A percentile compares a stretch with the other conserved stretches of the same genome.
Evolutionary conservation across 2,113 vertebrate species (phyloP).

Genomic region (Stigmatopora nigra): DNA sequence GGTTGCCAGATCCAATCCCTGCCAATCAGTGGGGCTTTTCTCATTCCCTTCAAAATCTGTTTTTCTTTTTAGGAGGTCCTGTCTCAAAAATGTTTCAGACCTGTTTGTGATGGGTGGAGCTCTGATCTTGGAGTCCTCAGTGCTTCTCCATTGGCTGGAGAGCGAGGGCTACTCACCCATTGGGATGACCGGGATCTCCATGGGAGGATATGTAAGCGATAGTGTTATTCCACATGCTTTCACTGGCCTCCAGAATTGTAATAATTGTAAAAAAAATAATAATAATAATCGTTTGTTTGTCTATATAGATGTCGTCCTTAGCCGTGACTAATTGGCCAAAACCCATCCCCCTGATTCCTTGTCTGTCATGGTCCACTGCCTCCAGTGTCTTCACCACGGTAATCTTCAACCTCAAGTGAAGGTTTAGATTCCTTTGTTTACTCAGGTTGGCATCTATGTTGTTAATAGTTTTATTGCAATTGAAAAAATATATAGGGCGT

Average conservation of each 20-base stretch:
- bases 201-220: conserved; percentile 92
- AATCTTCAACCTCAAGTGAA: conserved; percentile 11
- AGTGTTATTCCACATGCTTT: background rate
- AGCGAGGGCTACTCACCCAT: conserved; percentile 93
- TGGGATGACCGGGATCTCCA: conserved; percentile 97
- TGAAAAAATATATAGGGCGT: conserved; percentile 75
- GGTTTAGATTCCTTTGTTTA: background rate
- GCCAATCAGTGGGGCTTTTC: too few species aligned
- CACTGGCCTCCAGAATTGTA: too few species aligned
- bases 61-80: conserved; percentile 76
- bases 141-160: conserved; percentile 90
- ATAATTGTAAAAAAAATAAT: too few species aligned
- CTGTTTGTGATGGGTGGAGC: conserved; percentile 98
- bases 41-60: conserved; percentile 11
- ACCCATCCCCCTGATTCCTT: conserved; percentile 90
- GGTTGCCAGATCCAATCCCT: too few species aligned
- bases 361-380: conserved; percentile 96
- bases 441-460: too few species aligned
- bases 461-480: too few species aligned
- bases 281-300: conserved; percentile 25
- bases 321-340: conserved; percentile 97
- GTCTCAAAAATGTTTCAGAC: conserved; percentile 95
- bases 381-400: conserved; percentile 97
- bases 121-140: conserved; percentile 89
- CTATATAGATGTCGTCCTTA: conserved; percentile 97